A percentile compares a stretch with the other conserved stretches of the same genome.
phyloP scores from a whole-genome alignment of 2,888 invertebrate genomes.

The Diaperis boleti region DNA sequence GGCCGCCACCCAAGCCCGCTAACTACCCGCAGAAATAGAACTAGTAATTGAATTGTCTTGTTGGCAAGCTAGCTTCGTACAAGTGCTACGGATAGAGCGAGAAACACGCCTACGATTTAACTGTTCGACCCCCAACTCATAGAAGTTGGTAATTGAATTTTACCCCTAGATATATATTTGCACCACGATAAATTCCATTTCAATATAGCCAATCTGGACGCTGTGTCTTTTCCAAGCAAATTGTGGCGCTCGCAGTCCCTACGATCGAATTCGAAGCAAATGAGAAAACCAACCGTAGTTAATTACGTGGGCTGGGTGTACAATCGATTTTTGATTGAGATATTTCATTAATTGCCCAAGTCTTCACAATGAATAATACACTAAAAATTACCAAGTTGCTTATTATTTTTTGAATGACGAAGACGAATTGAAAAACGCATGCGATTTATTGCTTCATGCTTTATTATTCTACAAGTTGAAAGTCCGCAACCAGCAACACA shows the following conservation, averaged over 20 bases:
- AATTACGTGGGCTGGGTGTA: too few relatives aligned
- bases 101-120: constrained; percentile 61
- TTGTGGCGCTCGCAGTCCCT: constrained; percentile 9
- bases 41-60: constrained; percentile 68
- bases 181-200: constrained; percentile 63
- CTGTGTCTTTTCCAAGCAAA: constrained; percentile 32
- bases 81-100: constrained; percentile 53
- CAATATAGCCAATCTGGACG: constrained; percentile 52
- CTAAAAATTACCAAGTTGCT: too few relatives aligned
- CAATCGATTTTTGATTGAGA: too few relatives aligned
- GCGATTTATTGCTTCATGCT: too few relatives aligned
- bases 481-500: too few relatives aligned
- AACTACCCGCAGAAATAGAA: constrained; percentile 65
- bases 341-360: too few relatives aligned
- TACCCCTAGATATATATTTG: constrained; percentile 63
- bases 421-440: too few relatives aligned
- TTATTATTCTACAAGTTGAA: too few relatives aligned
- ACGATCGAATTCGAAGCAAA: neutral
- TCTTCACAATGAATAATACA: too few relatives aligned
- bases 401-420: too few relatives aligned
- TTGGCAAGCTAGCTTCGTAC: constrained; percentile 59
- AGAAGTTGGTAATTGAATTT: constrained; percentile 66
- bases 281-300: neutral
- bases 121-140: constrained; percentile 61
- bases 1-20: constrained; percentile 46